Base-by-base conservation (phyloP, 2,797 vertebrate species). In the Pteronotus mesoamericanus region DNA sequence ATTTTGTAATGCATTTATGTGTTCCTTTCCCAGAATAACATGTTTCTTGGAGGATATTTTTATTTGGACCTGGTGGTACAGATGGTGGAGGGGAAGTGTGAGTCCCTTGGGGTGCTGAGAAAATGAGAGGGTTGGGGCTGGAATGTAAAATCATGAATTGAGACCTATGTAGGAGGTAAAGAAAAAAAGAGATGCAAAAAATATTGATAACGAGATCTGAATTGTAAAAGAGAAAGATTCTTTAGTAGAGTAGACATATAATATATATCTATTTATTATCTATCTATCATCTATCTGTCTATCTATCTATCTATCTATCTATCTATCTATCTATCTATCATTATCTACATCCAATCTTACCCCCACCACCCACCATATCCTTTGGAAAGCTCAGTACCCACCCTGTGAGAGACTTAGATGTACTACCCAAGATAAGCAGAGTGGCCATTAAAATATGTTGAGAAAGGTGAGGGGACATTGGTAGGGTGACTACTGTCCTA, bases 81-180 rank as follows among this genome's bases (percentile, higher is more conserved):
- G 96, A 97, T 97, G 95, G 96, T 95, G 4, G 46, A 97, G 44
- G 48, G 48, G 51, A 97, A 96, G 90, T 80, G 92, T 95, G 92
- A 97, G 83, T 94, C 90, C 89, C 86, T 91, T 66, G 75, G 74
- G 80, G 18, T 94, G 39, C 51, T 95, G 39, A 96, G 66, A 95
- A 94, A 95, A 95, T 89, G 53, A 94, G 91, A 82, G 48, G n/a
- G n/a, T 88, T 94, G 59, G 55, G 37, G 42, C 64, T 91, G 53
- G 86, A 95, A 96, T 92, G 79, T 89, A 84, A 94, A 94, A 85
- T 39, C 34, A 95, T 46, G 10, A 95, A 79, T 71, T 89, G 91
- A 92, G 69, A 82, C 78, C 44, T 85, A 75, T 64, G 15, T 55
- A 75, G 79, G 72, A 86, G 51, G 34, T 14, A 84, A 51, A 75